Evolutionary conservation across 2,797 vertebrate genomes (phyloP).

Genomic region (Heliangelus exortis): DNA sequence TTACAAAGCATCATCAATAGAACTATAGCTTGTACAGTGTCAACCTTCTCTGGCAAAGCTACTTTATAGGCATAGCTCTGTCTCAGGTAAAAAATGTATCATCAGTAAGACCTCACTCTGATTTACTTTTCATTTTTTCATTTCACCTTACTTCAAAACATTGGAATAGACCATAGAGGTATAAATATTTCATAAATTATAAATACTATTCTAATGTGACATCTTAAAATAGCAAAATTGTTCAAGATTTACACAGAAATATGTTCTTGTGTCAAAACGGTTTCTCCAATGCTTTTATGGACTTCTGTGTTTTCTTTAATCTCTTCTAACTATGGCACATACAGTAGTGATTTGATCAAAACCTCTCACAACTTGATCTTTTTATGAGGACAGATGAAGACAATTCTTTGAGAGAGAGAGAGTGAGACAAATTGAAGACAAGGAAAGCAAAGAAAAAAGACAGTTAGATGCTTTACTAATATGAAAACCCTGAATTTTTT

Average conservation of each 20-base stretch:
- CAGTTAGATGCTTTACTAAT: not conserved
- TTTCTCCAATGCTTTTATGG: not conserved
- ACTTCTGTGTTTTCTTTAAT: not conserved
- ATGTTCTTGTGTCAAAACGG: not conserved
- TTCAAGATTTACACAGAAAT: not conserved
- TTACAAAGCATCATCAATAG: not conserved
- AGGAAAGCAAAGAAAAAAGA: not conserved
- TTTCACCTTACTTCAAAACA: not conserved
- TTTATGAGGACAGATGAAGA: not conserved
- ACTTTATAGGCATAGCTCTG: not conserved
- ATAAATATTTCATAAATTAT: not conserved
- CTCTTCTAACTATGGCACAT: not conserved
- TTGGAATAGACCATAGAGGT: not conserved
- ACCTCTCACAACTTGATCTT: not conserved
- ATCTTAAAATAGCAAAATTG: not conserved
- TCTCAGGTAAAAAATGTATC: not conserved
- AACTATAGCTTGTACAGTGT: not conserved
- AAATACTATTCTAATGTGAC: not conserved
- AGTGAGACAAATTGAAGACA: not conserved
- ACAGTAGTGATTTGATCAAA: constrained; percentile 10
- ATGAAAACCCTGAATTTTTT: not conserved
- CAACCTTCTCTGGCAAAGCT: not conserved
- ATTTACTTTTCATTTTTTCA: not conserved
- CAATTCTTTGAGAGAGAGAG: not conserved
- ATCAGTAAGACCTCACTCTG: not conserved